Evolutionary conservation across 2,113 vertebrate genomes (phyloP).

Genomic region (Phalacrocorax aristotelis): DNA sequence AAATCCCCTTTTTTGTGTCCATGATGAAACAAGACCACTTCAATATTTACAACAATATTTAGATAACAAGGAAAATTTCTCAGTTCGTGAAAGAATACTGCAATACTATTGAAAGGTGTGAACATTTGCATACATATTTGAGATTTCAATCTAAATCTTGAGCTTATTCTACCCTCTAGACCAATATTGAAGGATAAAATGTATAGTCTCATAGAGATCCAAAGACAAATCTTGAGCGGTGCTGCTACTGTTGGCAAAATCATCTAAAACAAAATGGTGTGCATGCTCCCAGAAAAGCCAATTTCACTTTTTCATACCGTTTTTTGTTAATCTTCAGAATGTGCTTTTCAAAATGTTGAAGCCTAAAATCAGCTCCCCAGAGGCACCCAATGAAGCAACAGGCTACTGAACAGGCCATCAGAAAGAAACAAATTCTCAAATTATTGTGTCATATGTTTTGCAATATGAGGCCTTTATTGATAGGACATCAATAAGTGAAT

Average conservation of each 20-base stretch:
- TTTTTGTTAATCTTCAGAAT: neutral
- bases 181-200: neutral
- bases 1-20: neutral
- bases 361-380: neutral
- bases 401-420: neutral
- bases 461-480: constrained; percentile 2
- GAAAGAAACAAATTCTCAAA: neutral
- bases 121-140: neutral
- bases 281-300: neutral
- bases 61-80: constrained; percentile 40
- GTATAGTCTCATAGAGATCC: neutral
- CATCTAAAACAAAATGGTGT: neutral
- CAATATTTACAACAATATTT: constrained; percentile 9
- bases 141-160: constrained; percentile 5
- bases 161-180: neutral
- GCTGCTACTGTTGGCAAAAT: neutral
- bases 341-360: neutral
- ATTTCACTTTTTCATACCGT: neutral
- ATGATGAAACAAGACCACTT: constrained; percentile 18
- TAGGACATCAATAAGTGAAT: neutral
- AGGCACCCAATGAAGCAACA: neutral
- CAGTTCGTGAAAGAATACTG: neutral
- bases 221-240: neutral
- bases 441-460: neutral
- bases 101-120: neutral